Conservation (phyloP, 2,113 vertebrate species). For the Lampris megalopsis region DNA sequence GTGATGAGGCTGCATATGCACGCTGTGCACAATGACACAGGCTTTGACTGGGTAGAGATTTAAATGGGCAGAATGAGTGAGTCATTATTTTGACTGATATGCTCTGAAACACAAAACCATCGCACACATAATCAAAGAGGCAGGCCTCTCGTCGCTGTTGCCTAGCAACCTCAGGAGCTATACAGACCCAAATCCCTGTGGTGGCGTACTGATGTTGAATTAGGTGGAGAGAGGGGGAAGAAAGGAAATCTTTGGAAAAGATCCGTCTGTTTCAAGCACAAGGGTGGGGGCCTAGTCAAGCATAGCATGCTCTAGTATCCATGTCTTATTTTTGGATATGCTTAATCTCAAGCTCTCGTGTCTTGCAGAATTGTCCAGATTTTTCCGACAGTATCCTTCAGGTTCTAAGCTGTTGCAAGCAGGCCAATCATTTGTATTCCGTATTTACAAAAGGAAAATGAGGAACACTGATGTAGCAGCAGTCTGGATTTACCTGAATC, state of each 20-base stretch:
- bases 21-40: constrained; percentile 44
- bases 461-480: not conserved
- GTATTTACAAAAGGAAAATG: not conserved
- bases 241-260: constrained; percentile 65
- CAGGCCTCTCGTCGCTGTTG: constrained; percentile 85
- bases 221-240: constrained; percentile 62
- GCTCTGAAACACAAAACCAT: constrained; percentile 73
- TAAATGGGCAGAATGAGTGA: constrained; percentile 49
- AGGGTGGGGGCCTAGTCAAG: constrained; percentile 28
- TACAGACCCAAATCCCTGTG: constrained; percentile 78
- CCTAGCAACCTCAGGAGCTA: constrained; percentile 81
- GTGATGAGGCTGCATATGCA: not conserved
- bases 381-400: not conserved
- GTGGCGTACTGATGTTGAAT: constrained; percentile 79
- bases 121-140: constrained; percentile 71
- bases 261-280: constrained; percentile 51
- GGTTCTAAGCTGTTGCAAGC: constrained; percentile 1
- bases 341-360: constrained; percentile 19
- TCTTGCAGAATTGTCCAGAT: not conserved
- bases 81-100: constrained; percentile 75
- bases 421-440: constrained; percentile 2
- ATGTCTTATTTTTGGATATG: constrained; percentile 44
- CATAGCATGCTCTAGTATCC: constrained; percentile 38
- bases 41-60: constrained; percentile 28
- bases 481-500: not conserved